Conservation (phyloP, 2,797 vertebrate genomes). For the Channallabes apus region DNA sequence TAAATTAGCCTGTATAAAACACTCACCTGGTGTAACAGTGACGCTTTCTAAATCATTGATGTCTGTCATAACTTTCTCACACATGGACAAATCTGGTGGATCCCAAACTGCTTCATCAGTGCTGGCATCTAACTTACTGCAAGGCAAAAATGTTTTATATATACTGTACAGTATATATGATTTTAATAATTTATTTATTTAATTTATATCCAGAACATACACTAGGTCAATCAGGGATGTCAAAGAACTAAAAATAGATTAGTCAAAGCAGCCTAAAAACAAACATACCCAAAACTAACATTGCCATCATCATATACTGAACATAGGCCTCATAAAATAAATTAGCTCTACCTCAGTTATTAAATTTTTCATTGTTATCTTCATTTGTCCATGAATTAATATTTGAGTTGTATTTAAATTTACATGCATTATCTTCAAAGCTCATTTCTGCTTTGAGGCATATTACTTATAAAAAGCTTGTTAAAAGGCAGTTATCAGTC, state of each 20-base stretch:
- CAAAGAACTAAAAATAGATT: not conserved
- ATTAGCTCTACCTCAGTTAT: constrained; percentile 46
- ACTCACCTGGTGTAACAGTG: constrained; percentile 72
- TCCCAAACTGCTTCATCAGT: constrained; percentile 69
- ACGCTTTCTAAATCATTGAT: constrained; percentile 68
- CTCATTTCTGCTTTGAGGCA: constrained; percentile 58
- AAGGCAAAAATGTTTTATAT: not conserved
- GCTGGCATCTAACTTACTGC: constrained; percentile 66
- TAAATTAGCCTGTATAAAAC: not conserved
- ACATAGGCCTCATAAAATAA: constrained; percentile 44
- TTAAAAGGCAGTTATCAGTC: constrained; percentile 35
- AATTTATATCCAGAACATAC: not conserved
- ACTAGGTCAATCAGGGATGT: not conserved
- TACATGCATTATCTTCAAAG: constrained; percentile 38
- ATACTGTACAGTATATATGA: not conserved
- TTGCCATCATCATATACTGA: not conserved
- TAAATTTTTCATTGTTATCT: constrained; percentile 36
- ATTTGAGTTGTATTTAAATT: constrained; percentile 36
- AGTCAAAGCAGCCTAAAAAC: not conserved
- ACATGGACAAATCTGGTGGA: constrained; percentile 65
- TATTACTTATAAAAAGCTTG: constrained; percentile 51
- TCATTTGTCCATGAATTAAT: constrained; percentile 46
- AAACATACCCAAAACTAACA: constrained; percentile 12
- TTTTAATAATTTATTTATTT: not conserved
- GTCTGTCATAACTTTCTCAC: constrained; percentile 52